These are phyloP conservation scores for Blomia tropicalis DNA, from an alignment of 2,888 invertebrate species.

Conservation along the genomic window DNA sequence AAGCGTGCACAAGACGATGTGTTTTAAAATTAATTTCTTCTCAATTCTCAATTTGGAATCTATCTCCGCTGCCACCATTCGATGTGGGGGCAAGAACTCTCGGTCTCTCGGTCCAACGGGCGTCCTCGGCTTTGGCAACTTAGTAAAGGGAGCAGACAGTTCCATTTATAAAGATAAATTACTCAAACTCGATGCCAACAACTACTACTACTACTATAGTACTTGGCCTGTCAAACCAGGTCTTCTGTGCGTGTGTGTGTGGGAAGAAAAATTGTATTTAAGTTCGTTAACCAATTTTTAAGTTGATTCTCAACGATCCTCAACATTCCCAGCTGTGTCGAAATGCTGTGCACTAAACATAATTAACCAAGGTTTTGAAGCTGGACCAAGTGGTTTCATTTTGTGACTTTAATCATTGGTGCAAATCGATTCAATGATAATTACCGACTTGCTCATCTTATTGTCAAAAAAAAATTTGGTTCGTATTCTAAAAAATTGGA, in stretches of 20 bases:
- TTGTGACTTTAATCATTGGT: too few species aligned
- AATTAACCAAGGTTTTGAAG: too few species aligned
- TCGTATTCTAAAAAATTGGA: too few species aligned
- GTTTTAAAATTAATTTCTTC: constrained; percentile 12
- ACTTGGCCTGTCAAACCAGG: too few species aligned
- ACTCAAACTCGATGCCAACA: constrained; percentile 8
- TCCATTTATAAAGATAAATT: constrained; percentile 14
- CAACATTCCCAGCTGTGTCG: too few species aligned
- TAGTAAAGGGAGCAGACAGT: constrained; percentile 1
- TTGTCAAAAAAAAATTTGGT: too few species aligned
- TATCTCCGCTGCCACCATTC: neutral
- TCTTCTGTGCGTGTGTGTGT: too few species aligned
- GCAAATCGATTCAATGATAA: too few species aligned
- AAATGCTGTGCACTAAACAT: too few species aligned
- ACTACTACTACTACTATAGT: constrained; percentile 9
- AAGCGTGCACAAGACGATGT: neutral
- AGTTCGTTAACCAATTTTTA: constrained; percentile 10
- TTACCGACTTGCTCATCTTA: too few species aligned
- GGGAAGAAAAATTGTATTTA: constrained; percentile 8
- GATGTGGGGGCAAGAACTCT: neutral
- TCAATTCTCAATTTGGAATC: neutral
- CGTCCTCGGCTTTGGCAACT: neutral
- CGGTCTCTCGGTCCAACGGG: neutral
- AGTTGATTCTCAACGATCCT: too few species aligned
- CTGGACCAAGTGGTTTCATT: too few species aligned